These are phyloP conservation scores for Hanleya hanleyi DNA, from an alignment of 2,888 invertebrate genomes.

Conservation along the genomic window DNA sequence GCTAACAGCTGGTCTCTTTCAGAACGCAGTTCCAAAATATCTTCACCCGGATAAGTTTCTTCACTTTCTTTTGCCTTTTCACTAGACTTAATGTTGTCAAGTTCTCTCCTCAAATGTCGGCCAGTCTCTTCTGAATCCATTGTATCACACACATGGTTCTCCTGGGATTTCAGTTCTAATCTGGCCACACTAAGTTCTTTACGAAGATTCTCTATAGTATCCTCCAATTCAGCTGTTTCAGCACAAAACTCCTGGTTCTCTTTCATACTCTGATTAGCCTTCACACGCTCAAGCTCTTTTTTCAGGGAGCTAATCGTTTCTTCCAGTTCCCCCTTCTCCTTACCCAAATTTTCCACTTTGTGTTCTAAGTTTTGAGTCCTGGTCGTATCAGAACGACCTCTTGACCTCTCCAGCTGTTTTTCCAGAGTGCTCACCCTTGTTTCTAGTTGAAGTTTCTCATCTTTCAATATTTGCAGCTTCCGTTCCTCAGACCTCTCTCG, in stretches of 20 bases:
- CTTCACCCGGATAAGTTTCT: too few relatives aligned
- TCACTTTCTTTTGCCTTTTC: too few relatives aligned
- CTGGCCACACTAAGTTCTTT: too few relatives aligned
- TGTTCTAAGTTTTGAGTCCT: slow-evolving; percentile 35
- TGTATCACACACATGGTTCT: too few relatives aligned
- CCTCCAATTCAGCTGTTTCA: too few relatives aligned
- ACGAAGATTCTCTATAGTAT: too few relatives aligned
- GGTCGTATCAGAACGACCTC: slow-evolving; percentile 48
- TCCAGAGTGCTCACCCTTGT: slow-evolving; percentile 73
- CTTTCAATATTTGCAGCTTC: slow-evolving; percentile 13
- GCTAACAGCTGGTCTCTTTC: too few relatives aligned
- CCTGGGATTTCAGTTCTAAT: too few relatives aligned
- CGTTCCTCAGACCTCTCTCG: not conserved
- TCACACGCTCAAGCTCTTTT: slow-evolving; percentile 12
- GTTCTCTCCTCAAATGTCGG: too few relatives aligned
- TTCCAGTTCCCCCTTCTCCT: slow-evolving; percentile 39
- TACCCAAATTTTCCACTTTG: slow-evolving; percentile 40
- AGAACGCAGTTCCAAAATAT: too few relatives aligned
- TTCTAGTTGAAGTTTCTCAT: slow-evolving; percentile 24
- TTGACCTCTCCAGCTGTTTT: slow-evolving; percentile 20
- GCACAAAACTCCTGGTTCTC: slow-evolving; percentile 2
- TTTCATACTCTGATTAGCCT: not conserved
- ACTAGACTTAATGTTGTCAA: too few relatives aligned
- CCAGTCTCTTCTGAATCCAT: too few relatives aligned
- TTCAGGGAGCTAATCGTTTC: slow-evolving; percentile 37